Conservation (phyloP, 53 echinoderm and acorn worm genomes). For the Actinopyga echinites region DNA sequence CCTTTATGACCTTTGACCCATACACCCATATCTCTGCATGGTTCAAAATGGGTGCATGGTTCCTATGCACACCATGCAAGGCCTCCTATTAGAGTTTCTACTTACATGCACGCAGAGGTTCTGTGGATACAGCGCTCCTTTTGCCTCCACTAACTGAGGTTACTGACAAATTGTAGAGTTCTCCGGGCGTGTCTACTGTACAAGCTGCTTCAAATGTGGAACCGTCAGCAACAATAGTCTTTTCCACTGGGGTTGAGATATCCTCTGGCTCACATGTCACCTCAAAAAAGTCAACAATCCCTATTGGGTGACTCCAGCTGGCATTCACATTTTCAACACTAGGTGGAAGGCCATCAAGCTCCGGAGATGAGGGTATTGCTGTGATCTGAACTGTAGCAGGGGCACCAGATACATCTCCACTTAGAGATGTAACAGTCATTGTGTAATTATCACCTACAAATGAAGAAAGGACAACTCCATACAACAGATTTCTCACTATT, state of each 20-base stretch:
- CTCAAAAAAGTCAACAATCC: background rate
- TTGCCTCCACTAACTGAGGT: slow-evolving; percentile 55
- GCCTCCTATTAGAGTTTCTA: too few species aligned
- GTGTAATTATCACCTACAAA: background rate
- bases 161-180: slow-evolving; percentile 53
- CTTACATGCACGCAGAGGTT: slow-evolving; percentile 3
- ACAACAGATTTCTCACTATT: too few species aligned
- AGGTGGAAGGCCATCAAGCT: background rate
- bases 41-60: too few species aligned
- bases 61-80: too few species aligned
- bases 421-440: background rate
- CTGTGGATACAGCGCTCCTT: background rate
- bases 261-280: background rate
- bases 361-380: too few species aligned
- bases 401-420: background rate
- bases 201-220: slow-evolving; percentile 48
- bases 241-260: background rate
- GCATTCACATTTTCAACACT: background rate
- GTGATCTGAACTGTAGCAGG: background rate
- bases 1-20: too few species aligned
- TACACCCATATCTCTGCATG: too few species aligned
- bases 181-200: slow-evolving; percentile 50
- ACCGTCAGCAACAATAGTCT: background rate
- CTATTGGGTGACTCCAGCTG: background rate
- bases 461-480: background rate